Conservation (phyloP, 2,113 vertebrate genomes). For the Steatornis caripensis region DNA sequence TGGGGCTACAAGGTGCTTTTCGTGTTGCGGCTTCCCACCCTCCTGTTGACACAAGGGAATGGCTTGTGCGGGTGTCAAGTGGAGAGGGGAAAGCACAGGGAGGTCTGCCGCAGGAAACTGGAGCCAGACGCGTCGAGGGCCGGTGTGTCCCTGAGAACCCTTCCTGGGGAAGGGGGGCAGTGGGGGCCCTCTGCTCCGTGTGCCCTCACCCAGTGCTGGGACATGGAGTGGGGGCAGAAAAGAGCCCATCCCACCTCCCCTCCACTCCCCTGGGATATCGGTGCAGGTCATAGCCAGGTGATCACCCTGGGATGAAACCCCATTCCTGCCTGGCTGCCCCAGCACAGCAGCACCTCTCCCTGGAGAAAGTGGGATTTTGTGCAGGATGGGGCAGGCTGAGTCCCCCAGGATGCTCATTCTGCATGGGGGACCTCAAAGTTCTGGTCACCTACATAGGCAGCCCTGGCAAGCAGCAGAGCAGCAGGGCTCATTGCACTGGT, state of each 20-base stretch:
- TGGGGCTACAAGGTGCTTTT: background rate
- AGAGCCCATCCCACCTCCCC: background rate
- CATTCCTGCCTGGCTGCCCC: background rate
- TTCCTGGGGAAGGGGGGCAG: background rate
- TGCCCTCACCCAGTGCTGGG: background rate
- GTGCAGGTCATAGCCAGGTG: background rate
- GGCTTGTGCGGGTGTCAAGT: background rate
- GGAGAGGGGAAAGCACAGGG: background rate
- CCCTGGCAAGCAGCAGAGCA: background rate
- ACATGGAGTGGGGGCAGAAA: background rate
- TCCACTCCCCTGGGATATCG: background rate
- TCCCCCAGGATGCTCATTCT: background rate
- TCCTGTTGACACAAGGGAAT: background rate
- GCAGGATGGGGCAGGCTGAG: background rate
- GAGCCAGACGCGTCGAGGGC: background rate
- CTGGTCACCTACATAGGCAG: background rate
- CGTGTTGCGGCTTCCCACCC: background rate
- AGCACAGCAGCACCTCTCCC: background rate
- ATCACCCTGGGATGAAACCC: background rate
- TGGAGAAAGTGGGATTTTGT: background rate
- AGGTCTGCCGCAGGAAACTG: background rate
- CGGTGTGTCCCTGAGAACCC: background rate
- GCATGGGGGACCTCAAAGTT: background rate
- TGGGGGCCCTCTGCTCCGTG: accelerated
- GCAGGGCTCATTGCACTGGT: background rate